Percentiles rank a stretch among this genome's conserved stretches.
Evolutionary conservation across 2,797 vertebrate species (phyloP).

Genomic region (Chromis chromis): DNA sequence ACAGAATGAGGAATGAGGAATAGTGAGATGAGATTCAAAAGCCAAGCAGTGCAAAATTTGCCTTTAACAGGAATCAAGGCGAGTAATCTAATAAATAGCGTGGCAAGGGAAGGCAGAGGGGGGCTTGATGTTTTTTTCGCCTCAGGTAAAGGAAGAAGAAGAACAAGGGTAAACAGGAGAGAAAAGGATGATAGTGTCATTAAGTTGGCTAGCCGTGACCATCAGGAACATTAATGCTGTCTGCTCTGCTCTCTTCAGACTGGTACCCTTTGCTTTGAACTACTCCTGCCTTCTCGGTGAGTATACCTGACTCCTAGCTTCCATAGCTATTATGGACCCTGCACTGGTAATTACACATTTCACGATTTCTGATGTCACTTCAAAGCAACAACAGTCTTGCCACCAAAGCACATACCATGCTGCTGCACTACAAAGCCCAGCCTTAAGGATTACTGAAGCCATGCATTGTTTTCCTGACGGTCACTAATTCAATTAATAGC

Average conservation of each 20-base stretch:
- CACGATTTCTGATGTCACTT: constrained; percentile 81
- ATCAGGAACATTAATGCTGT: constrained; percentile 77
- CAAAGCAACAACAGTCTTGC: constrained; percentile 80
- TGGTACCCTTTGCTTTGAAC: constrained; percentile 80
- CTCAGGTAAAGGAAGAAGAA: constrained; percentile 64
- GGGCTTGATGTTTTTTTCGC: constrained; percentile 53
- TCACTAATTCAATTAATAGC: constrained; percentile 85
- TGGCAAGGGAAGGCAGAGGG: constrained; percentile 41
- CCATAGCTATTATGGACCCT: constrained; percentile 76
- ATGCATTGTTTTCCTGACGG: constrained; percentile 80
- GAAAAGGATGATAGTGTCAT: constrained; percentile 69
- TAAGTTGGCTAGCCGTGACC: constrained; percentile 75
- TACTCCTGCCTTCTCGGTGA: constrained; percentile 60
- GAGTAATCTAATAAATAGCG: constrained; percentile 79
- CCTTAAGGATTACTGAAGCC: constrained; percentile 78
- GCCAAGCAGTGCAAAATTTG: constrained; percentile 79
- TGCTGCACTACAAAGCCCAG: constrained; percentile 73
- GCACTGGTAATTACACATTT: constrained; percentile 84
- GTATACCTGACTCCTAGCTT: constrained; percentile 77
- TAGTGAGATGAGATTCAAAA: constrained; percentile 83
- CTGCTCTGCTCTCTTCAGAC: constrained; percentile 77
- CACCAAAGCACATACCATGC: constrained; percentile 58
- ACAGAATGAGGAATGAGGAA: constrained; percentile 90
- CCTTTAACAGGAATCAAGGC: constrained; percentile 82
- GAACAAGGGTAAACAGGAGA: constrained; percentile 63